Conservation (phyloP, 2,113 vertebrate species). For the Triplophysa siluroides region DNA sequence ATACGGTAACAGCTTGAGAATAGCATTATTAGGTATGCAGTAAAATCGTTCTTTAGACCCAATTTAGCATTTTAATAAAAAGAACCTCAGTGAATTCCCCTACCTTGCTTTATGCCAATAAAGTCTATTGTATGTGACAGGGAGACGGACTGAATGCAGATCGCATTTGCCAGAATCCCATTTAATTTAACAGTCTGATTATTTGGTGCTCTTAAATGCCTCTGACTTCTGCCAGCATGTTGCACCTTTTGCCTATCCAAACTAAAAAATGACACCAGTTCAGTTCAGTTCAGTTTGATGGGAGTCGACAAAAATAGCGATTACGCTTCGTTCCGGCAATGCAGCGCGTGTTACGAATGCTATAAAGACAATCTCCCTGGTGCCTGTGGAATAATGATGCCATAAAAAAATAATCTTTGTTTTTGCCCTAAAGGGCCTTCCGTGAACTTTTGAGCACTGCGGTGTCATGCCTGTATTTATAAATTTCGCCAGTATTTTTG, state of each 20-base stretch:
- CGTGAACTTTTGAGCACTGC: not conserved
- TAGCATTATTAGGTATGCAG: conserved; percentile 60
- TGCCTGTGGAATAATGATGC: conserved; percentile 18
- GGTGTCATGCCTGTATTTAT: not conserved
- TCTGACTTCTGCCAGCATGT: conserved; percentile 33
- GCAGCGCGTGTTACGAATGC: conserved; percentile 4
- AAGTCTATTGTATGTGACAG: conserved; percentile 56
- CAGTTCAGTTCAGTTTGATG: conserved; percentile 10
- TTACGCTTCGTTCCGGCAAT: conserved; percentile 35
- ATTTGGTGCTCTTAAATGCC: conserved; percentile 49
- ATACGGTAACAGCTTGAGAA: conserved; percentile 64
- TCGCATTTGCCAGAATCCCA: conserved; percentile 56
- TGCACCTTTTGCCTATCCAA: conserved; percentile 40
- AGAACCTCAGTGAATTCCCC: conserved; percentile 56
- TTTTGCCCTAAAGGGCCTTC: not conserved
- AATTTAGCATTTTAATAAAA: conserved; percentile 62
- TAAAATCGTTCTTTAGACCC: conserved; percentile 64
- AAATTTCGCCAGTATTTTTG: not conserved
- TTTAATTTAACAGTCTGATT: conserved; percentile 60
- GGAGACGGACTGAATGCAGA: conserved; percentile 54
- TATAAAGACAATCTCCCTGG: conserved; percentile 10
- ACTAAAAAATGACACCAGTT: conserved; percentile 41
- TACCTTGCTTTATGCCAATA: conserved; percentile 54
- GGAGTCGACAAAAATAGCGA: conserved; percentile 27
- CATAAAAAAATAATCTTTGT: conserved; percentile 20